Conservation (phyloP, 2,113 vertebrate species). For the Chroicocephalus ridibundus region DNA sequence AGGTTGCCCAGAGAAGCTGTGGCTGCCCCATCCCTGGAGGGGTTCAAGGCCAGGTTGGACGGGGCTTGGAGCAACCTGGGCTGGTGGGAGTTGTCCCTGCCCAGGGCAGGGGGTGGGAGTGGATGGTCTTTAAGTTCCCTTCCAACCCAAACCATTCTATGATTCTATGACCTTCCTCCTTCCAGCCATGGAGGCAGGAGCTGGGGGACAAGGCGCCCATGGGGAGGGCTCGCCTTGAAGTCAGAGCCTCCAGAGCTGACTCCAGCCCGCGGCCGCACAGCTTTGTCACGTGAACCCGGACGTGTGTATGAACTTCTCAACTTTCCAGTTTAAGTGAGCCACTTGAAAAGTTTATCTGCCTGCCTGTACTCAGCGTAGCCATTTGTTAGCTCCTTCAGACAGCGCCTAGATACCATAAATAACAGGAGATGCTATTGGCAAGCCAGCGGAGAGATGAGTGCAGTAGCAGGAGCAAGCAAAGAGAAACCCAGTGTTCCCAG, state of each 20-base stretch:
- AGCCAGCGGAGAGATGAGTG: neutral
- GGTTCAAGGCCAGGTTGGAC: neutral
- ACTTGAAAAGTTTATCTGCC: neutral
- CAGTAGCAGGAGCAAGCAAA: neutral
- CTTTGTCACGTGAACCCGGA: rapidly evolving
- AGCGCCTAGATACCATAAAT: neutral
- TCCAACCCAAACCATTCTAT: neutral
- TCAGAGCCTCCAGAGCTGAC: rapidly evolving
- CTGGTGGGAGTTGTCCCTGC: neutral
- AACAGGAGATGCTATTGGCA: neutral
- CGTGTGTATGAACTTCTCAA: rapidly evolving
- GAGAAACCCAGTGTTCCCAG: neutral
- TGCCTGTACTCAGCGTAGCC: rapidly evolving
- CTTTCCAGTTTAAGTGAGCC: rapidly evolving
- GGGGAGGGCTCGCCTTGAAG: rapidly evolving
- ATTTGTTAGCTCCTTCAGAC: neutral
- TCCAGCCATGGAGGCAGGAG: neutral
- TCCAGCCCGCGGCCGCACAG: rapidly evolving
- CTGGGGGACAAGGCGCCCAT: rapidly evolving
- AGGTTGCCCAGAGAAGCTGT: no score
- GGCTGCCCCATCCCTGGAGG: neutral
- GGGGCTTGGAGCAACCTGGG: neutral
- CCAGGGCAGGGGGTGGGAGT: neutral
- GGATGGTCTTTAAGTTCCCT: neutral
- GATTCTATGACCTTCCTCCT: neutral